Evolutionary conservation across 2,888 invertebrate species (phyloP).

Genomic region (Melieria crassipennis): DNA sequence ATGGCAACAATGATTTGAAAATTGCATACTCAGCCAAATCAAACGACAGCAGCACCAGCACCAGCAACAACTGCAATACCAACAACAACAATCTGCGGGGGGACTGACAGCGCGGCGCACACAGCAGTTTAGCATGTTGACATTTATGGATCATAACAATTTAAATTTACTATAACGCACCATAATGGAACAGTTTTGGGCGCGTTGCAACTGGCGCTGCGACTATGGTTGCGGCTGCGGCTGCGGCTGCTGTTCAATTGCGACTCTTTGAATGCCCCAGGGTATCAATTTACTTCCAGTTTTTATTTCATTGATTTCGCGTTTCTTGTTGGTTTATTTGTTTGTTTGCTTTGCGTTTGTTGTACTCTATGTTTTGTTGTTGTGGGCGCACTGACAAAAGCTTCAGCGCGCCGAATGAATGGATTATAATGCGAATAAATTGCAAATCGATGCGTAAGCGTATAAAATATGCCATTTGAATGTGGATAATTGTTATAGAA

Average conservation of each 20-base stretch:
- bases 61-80: slow-evolving; percentile 2
- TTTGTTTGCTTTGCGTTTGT: slow-evolving; percentile 12
- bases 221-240: not conserved
- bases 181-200: slow-evolving; percentile 28
- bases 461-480: too few species aligned
- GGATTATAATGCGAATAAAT: too few species aligned
- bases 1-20: slow-evolving; percentile 21
- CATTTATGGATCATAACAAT: slow-evolving; percentile 66
- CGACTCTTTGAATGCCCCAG: slow-evolving; percentile 52
- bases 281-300: slow-evolving; percentile 63
- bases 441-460: too few species aligned
- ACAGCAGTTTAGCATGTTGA: slow-evolving; percentile 45
- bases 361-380: too few species aligned
- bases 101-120: not conserved
- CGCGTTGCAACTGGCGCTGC: slow-evolving; percentile 1
- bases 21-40: slow-evolving; percentile 16
- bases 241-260: slow-evolving; percentile 11
- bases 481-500: too few species aligned
- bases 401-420: too few species aligned
- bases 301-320: slow-evolving; percentile 33
- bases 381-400: too few species aligned
- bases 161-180: slow-evolving; percentile 50
- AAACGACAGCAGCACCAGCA: not conserved
- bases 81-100: not conserved
- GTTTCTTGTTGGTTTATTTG: slow-evolving; percentile 33